Evolutionary conservation across 35 echinoderm and acorn worm genomes (phyloP), one percentile per base, ranked within the genome.

Genomic region (Patiria miniata): DNA sequence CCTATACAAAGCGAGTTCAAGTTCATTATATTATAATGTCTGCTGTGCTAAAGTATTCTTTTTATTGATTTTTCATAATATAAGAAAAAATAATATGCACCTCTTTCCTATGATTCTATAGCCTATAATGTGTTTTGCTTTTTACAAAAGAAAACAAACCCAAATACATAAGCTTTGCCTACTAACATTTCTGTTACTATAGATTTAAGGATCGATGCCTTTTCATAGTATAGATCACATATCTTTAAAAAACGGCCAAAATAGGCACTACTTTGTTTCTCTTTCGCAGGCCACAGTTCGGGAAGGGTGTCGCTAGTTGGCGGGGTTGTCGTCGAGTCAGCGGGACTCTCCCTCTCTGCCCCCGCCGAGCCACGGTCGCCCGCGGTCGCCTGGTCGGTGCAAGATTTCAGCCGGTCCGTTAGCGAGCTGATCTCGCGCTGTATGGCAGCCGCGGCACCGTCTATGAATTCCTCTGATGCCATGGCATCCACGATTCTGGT

Each of bases 241-340:
- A n/a, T n/a, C n/a, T n/a, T n/a, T n/a, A n/a, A n/a, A n/a, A n/a
- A n/a, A n/a, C n/a, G n/a, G n/a, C n/a, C n/a, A n/a, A n/a, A n/a
- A n/a, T n/a, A n/a, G n/a, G n/a, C n/a, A n/a, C 14, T 36, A 73
- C 65, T 73, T 73, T 73, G 65, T 73, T 22, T 73, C 34, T 26
- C 26, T 34, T 10, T 73, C 7, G 26, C 65, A 73, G 26, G 65
- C 65, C 42, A 47, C 42, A 47, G 65, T 10, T 23, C 21, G 14
- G 26, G 34, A 18, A 32, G 26, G 14, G 65, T 15, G 29, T 36
- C 26, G 65, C 34, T 73, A 14, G 7, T 16, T 36, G 65, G 2
- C 65, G 65, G 57, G 19, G 19, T 26, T 60, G 19, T 60, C n/a
- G n/a, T n/a, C n/a, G n/a, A n/a, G n/a, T 21, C 57, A 60, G 57